Evolutionary conservation across 2,797 vertebrate genomes (phyloP).

Genomic region (Monodelphis domestica): DNA sequence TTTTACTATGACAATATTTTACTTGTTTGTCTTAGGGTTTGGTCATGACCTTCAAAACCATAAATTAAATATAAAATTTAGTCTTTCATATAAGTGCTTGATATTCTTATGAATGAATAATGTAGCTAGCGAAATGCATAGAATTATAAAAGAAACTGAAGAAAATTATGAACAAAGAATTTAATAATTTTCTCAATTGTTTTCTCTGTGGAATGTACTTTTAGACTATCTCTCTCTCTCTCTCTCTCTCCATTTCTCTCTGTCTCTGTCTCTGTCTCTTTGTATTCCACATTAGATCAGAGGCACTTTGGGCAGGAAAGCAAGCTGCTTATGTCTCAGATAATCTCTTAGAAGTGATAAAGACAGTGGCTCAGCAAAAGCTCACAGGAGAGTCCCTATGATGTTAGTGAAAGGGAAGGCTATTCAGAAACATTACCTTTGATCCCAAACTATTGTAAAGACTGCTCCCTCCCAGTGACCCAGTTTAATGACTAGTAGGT

Average conservation of each 20-base stretch:
- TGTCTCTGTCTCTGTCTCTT: too few species aligned
- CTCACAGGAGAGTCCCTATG: conserved; percentile 12
- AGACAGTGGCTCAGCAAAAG: conserved; percentile 31
- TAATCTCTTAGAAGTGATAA: conserved; percentile 64
- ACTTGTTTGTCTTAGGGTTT: background rate
- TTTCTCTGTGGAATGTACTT: background rate
- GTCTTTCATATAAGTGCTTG: background rate
- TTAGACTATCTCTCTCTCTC: background rate
- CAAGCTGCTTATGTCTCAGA: conserved; percentile 45
- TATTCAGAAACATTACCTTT: conserved; percentile 52
- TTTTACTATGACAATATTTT: background rate
- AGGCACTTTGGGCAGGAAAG: conserved; percentile 3
- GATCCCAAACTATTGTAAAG: conserved; percentile 61
- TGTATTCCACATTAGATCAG: background rate
- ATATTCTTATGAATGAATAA: background rate
- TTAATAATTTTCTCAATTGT: background rate
- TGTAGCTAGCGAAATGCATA: background rate
- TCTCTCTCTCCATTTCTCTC: background rate
- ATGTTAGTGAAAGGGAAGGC: background rate
- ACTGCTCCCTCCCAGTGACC: conserved; percentile 47
- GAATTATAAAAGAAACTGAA: background rate
- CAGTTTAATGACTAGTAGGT: conserved; percentile 48
- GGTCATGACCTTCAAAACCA: background rate
- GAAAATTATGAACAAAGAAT: background rate
- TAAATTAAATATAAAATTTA: background rate